Base-by-base conservation (phyloP, 2,888 invertebrate species). In the Drosophila rubida region DNA sequence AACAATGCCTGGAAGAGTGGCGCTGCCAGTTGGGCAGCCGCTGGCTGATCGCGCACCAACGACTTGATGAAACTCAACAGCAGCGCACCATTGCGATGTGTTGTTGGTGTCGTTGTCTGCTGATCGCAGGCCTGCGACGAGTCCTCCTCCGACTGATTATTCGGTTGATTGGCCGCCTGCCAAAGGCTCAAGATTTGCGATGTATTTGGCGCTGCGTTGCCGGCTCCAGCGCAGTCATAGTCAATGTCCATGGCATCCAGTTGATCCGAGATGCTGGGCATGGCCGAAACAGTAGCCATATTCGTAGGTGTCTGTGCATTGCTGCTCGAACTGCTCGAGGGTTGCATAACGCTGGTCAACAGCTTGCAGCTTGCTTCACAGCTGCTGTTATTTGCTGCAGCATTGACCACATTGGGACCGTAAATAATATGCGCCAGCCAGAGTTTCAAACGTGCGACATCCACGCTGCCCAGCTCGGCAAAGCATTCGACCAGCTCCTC, bases 1-100 rank as follows among this genome's bases (percentile, higher is more conserved):
- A 96, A 93, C n/a, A 96, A 91, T 0, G 96, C 95, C 85, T 94
- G 94, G 57, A 96, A 93, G 57, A 96, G 93, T 0, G 94, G 94
- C 35, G 89, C 82, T 0, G 91, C 88, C 1, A 91, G 80, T 11
- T 82, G 77, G 11, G 89, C 77, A 0, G 84, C 79, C 1, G 89
- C 80, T 9, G 90, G 90, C 57, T 90, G 94, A 70, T 95, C 95
- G 75, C 95, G 95, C 0, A 96, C 95, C 65, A 96, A 94, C 75
- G 95, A 95, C 64, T 95, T 94, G 0, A 95, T 95, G 11, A 96
- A 93, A 27, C 94, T 95, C 78, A 95, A 95, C 7, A 96, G 90
- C 4, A 96, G 90, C 27, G 94, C 93, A 66, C 95, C 94, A 90
- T 96, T 96, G 84, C 96, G 95, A 0, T 60, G 57, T 0, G 30